Percentiles rank a stretch among this genome's conserved stretches.
Conservation (phyloP, 2,113 vertebrate species). For the Quiscalus mexicanus region DNA sequence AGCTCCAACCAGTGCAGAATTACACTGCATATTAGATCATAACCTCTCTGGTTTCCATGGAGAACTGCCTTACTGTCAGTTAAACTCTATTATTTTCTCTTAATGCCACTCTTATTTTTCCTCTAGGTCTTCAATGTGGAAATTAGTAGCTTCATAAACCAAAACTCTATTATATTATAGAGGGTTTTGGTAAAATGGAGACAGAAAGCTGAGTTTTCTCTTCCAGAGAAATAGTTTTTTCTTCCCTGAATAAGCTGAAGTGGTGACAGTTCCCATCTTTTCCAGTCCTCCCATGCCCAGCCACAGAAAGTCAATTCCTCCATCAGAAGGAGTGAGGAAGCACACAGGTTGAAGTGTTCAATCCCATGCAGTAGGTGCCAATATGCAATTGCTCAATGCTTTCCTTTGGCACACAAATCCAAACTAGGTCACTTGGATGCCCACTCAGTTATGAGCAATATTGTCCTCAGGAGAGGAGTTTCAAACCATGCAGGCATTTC, state of each 20-base stretch:
- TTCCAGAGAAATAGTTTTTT: not conserved
- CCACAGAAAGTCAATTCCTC: not conserved
- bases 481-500: not conserved
- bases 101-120: not conserved
- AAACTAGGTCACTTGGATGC: not conserved
- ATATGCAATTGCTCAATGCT: not conserved
- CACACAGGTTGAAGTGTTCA: not conserved
- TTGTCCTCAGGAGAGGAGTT: not conserved
- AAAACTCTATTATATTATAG: not conserved
- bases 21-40: not conserved
- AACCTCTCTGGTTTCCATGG: not conserved
- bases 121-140: not conserved
- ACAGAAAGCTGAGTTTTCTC: not conserved
- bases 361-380: not conserved
- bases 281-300: not conserved
- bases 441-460: not conserved
- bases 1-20: not conserved
- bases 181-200: not conserved
- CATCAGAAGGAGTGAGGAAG: not conserved
- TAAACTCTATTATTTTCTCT: not conserved
- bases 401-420: not conserved
- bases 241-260: not conserved
- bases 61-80: not conserved
- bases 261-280: not conserved
- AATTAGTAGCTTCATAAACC: not conserved